These are phyloP conservation scores for Drosophila subquinaria DNA, from an alignment of 2,888 invertebrate species.

Conservation along the genomic window DNA sequence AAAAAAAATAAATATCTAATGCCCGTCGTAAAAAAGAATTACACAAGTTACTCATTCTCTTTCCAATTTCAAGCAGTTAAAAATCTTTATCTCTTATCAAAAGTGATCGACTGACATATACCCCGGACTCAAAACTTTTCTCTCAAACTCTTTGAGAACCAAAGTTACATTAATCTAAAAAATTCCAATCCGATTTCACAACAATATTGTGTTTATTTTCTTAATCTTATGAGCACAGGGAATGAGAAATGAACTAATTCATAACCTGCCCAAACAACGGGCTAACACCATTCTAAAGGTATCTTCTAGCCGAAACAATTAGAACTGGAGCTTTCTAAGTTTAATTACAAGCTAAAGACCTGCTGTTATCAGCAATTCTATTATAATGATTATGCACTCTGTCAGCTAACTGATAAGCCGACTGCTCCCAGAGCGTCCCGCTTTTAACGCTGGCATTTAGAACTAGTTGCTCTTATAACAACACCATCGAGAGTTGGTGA, in stretches of 20 bases:
- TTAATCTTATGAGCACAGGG: neutral
- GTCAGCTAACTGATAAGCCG: conserved; percentile 64
- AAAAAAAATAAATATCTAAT: conserved; percentile 10
- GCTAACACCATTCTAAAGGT: neutral
- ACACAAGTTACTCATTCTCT: conserved; percentile 13
- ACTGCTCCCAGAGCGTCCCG: conserved; percentile 20
- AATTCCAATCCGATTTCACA: neutral
- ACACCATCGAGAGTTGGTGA: conserved; percentile 44
- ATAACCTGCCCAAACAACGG: neutral
- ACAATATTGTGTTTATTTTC: neutral
- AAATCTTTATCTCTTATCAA: conserved; percentile 8
- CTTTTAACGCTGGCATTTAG: conserved; percentile 35
- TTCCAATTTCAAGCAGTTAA: conserved; percentile 5
- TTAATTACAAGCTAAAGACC: conserved; percentile 51
- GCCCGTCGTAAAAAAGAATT: conserved; percentile 15
- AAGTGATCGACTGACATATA: conserved; percentile 13
- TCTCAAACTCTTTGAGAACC: neutral
- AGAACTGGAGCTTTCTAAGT: neutral
- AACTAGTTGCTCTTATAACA: conserved; percentile 40
- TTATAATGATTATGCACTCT: conserved; percentile 54
- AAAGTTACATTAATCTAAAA: neutral
- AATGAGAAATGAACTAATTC: neutral
- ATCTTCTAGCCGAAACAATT: conserved; percentile 4
- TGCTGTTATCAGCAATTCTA: conserved; percentile 61
- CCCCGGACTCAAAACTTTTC: neutral